phyloP scores from a whole-genome alignment of 2,888 invertebrate genomes.

The Mechanitis messenoides region DNA sequence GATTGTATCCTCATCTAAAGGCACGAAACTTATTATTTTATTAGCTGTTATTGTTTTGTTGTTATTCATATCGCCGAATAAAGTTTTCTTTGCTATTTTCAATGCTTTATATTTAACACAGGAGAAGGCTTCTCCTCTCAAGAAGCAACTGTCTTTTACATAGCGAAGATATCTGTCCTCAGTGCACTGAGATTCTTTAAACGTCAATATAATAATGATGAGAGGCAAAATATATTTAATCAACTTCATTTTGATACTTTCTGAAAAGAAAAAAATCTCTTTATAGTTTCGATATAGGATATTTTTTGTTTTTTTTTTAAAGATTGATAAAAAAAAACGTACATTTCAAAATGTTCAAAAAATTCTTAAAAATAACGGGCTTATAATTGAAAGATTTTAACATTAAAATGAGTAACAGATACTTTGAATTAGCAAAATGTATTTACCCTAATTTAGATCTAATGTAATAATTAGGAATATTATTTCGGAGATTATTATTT shows the following conservation, averaged over 20 bases:
- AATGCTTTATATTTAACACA: conserved; percentile 68
- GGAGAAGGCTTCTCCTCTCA: conserved; percentile 59
- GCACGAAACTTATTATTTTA: conserved; percentile 58
- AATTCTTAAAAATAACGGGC: too few species aligned
- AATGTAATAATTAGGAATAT: too few species aligned
- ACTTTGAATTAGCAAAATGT: too few species aligned
- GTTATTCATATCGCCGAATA: conserved; percentile 53
- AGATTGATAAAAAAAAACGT: too few species aligned
- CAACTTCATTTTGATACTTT: conserved; percentile 17
- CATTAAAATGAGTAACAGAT: too few species aligned
- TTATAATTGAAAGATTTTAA: too few species aligned
- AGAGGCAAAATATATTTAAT: conserved; percentile 18
- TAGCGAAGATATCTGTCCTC: conserved; percentile 64
- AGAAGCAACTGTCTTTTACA: conserved; percentile 64
- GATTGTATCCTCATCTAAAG: conserved; percentile 54
- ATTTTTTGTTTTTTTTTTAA: too few species aligned
- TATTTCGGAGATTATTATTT: too few species aligned
- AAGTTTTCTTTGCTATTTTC: conserved; percentile 60
- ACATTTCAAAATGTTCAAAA: too few species aligned
- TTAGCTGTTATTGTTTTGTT: conserved; percentile 62
- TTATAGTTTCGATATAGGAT: too few species aligned
- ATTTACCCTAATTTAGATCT: too few species aligned
- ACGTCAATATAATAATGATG: conserved; percentile 12
- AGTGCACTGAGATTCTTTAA: conserved; percentile 19
- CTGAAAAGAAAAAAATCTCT: too few species aligned